A percentile compares a stretch with the other conserved stretches of the same genome.
These are phyloP conservation scores for Nasua narica DNA, from an alignment of 2,797 vertebrate species.

Conservation along the genomic window DNA sequence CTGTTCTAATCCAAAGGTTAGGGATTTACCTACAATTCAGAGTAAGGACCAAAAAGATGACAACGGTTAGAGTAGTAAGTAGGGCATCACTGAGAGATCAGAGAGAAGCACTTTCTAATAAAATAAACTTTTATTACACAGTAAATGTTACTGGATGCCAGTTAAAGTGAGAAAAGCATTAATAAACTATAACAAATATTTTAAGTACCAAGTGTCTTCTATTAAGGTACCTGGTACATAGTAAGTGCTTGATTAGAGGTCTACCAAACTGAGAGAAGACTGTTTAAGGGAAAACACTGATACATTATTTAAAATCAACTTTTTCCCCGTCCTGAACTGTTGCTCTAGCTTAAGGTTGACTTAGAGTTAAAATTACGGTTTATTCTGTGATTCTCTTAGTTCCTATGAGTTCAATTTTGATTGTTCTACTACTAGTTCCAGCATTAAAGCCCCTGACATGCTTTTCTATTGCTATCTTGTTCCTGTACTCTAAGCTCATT, in stretches of 20 bases:
- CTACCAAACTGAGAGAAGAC: not conserved
- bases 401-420: not conserved
- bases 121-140: slow-evolving; percentile 58
- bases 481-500: not conserved
- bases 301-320: not conserved
- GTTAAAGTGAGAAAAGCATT: not conserved
- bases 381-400: not conserved
- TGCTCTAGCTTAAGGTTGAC: not conserved
- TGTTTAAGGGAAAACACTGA: not conserved
- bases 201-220: not conserved
- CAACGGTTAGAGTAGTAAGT: not conserved
- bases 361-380: not conserved
- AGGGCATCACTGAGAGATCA: not conserved
- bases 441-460: not conserved
- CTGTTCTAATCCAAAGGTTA: not conserved
- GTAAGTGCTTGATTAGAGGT: not conserved
- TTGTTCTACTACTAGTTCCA: not conserved
- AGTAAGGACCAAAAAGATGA: not conserved
- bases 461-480: not conserved
- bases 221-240: not conserved
- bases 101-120: not conserved
- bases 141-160: not conserved
- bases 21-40: not conserved
- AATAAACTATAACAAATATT: not conserved
- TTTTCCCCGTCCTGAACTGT: not conserved